A percentile compares a stretch with the other conserved stretches of the same genome.
Evolutionary conservation across 1,140 invertebrate species (phyloP).

Genomic region (Ceratosolen solmsi): DNA sequence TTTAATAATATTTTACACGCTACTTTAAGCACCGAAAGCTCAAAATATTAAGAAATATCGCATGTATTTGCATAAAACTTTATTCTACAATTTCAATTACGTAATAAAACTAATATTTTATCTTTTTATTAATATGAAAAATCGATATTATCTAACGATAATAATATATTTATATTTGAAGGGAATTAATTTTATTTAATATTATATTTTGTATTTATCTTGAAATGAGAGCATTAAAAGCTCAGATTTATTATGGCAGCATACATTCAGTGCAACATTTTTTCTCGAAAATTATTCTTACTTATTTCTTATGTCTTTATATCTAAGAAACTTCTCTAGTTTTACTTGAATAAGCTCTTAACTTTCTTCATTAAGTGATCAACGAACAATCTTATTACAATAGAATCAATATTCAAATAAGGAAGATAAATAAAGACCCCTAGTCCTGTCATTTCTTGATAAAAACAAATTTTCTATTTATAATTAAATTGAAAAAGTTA

Average conservation of each 20-base stretch:
- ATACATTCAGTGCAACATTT: neutral
- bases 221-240: neutral
- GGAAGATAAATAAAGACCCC: neutral
- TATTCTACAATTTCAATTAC: too few relatives aligned
- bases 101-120: too few relatives aligned
- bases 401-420: neutral
- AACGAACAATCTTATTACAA: constrained; percentile 8
- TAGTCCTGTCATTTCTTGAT: neutral
- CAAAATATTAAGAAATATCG: too few relatives aligned
- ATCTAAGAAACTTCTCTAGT: neutral
- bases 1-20: too few relatives aligned
- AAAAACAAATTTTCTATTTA: neutral
- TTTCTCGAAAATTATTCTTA: neutral
- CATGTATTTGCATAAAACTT: too few relatives aligned
- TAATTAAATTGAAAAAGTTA: neutral
- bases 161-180: neutral
- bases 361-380: neutral
- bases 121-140: too few relatives aligned
- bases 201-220: neutral
- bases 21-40: too few relatives aligned
- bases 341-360: neutral
- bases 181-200: neutral
- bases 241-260: neutral
- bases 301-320: too few relatives aligned
- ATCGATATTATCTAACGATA: too few relatives aligned